Percentiles rank a stretch among this genome's conserved stretches.
These are phyloP conservation scores for Caenorhabditis afra DNA, from an alignment of 2,888 invertebrate genomes.

Conservation along the genomic window DNA sequence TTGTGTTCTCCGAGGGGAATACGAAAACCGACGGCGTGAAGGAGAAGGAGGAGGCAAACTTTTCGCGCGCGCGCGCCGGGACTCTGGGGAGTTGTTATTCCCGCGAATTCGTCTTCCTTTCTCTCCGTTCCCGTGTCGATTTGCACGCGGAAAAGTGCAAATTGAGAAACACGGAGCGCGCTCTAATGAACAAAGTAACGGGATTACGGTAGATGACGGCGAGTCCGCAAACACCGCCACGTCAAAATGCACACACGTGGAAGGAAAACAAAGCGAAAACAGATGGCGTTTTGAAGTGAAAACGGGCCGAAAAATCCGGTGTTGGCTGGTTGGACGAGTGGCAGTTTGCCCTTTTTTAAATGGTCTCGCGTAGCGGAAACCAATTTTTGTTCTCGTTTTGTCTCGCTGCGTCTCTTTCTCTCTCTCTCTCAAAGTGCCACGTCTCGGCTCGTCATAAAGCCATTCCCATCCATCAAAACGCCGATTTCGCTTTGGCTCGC, in stretches of 20 bases:
- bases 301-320: background rate
- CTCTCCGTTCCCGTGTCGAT: too few species aligned
- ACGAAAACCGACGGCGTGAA: constrained; percentile 28
- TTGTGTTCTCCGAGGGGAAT: constrained; percentile 51
- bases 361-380: background rate
- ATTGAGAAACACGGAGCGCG: too few species aligned
- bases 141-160: too few species aligned
- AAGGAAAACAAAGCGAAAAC: too few species aligned
- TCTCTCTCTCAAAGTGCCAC: constrained; percentile 10
- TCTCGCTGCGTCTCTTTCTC: background rate
- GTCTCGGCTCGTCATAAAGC: constrained; percentile 38
- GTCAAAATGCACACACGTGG: too few species aligned
- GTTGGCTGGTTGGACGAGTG: too few species aligned
- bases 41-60: constrained; percentile 1
- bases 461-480: constrained; percentile 46
- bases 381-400: background rate
- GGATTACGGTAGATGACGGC: background rate
- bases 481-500: background rate
- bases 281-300: background rate
- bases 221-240: background rate
- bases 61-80: too few species aligned
- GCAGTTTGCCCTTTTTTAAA: too few species aligned
- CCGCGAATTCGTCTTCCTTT: too few species aligned
- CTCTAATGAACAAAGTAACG: background rate
- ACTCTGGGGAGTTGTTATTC: too few species aligned